Evolutionary conservation across 1,140 invertebrate genomes (phyloP).

Genomic region (Drosophila rufa): DNA sequence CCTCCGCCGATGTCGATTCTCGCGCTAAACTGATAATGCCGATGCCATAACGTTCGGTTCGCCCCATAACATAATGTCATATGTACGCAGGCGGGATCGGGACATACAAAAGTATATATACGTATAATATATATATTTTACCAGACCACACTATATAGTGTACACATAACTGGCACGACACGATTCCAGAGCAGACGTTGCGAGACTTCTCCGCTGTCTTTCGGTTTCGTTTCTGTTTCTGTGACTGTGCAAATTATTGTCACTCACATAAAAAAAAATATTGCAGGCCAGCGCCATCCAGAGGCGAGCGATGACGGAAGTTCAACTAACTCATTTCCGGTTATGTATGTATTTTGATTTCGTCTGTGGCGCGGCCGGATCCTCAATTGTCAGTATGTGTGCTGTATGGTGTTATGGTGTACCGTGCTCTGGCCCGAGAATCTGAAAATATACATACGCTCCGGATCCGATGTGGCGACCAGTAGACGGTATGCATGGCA

Average conservation of each 20-base stretch:
- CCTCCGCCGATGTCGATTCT: slow-evolving; percentile 2
- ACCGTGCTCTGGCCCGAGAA: slow-evolving; percentile 31
- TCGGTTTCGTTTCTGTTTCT: slow-evolving; percentile 37
- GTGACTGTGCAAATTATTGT: slow-evolving; percentile 81
- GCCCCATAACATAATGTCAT: slow-evolving; percentile 26
- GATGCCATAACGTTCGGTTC: slow-evolving; percentile 30
- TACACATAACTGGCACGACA: slow-evolving; percentile 48
- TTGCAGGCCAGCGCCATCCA: slow-evolving; percentile 72
- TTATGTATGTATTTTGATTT: slow-evolving; percentile 59
- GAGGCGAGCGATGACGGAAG: slow-evolving; percentile 76
- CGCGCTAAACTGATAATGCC: slow-evolving; percentile 30
- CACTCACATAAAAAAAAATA: slow-evolving; percentile 65
- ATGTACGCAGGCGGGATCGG: slow-evolving; percentile 13
- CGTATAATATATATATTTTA: background rate
- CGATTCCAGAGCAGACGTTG: slow-evolving; percentile 21
- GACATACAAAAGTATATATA: background rate
- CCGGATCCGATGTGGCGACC: slow-evolving; percentile 6
- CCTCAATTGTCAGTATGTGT: slow-evolving; percentile 34
- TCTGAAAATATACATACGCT: slow-evolving; percentile 7
- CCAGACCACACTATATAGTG: slow-evolving; percentile 18
- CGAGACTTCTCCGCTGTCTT: slow-evolving; percentile 27
- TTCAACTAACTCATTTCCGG: slow-evolving; percentile 85
- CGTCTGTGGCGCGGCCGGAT: slow-evolving; percentile 39
- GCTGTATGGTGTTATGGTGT: slow-evolving; percentile 54
- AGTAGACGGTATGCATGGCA: slow-evolving; percentile 2